Base-by-base conservation (phyloP, 2,797 vertebrate genomes). In the Pachyuromys duprasi region DNA sequence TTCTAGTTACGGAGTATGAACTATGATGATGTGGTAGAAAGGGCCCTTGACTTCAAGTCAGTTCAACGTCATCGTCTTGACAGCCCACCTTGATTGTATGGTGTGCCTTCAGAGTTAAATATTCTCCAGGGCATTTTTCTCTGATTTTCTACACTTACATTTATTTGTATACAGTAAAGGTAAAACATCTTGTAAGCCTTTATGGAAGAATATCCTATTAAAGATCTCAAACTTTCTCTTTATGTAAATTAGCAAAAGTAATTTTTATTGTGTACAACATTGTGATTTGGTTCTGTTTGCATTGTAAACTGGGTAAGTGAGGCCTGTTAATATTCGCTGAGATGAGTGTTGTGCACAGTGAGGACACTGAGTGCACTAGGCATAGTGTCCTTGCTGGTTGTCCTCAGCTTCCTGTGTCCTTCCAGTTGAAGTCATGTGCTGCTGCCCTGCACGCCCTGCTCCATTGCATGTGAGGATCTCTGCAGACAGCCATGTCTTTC, bases 211-310 rank as follows among this genome's bases (percentile, higher is more conserved):
- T 20, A 39, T 87, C 22, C 20, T 70, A 6, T 79, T 36, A 81
- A 74, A 26, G 86, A 74, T 90, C 49, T 83, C n/a, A 87, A 45
- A 57, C 63, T 70, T 91, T 28, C 13, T 33, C 60, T n/a, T 53
- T 72, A 53, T 53, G 22, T 80, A 79, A 76, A 62, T 83, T 82
- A 62, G 82, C 53, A 91, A n/a, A 86, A 82, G n/a, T 89, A 22
- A 20, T 76, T 14, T 49, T 78, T 33, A 75, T 57, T 39, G 20
- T 53, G 9, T 80, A 13, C 8, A 42, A 2, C 28, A 31, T 49
- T 42, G 67, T 75, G 18, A 88, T 82, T 74, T 81, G 31, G 76
- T 49, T 70, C 24, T 2, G 18, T 87, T 15, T 88, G 33, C 14
- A 24, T 22, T 60, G 20, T 62, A 36, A 65, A 69, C 57, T 75